Evolutionary conservation across 2,797 vertebrate species (phyloP).

Genomic region (Sebastes minor): DNA sequence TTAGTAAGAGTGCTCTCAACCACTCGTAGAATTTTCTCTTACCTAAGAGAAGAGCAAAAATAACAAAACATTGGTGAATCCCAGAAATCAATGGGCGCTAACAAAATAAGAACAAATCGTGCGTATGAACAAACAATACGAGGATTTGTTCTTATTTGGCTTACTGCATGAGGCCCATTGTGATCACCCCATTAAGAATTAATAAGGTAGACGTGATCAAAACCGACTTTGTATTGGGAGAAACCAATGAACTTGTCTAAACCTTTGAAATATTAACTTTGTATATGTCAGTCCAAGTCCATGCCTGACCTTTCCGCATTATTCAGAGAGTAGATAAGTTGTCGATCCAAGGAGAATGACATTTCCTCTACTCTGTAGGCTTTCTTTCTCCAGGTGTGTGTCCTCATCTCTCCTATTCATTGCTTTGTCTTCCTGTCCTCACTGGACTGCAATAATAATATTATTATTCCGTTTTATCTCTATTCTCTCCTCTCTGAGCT

Average conservation of each 20-base stretch:
- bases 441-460: constrained; percentile 16
- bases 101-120: too few relatives aligned
- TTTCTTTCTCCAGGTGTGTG: constrained; percentile 21
- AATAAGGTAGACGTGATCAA: neutral
- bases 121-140: too few relatives aligned
- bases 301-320: constrained; percentile 35
- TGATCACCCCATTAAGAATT: neutral
- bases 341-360: constrained; percentile 42
- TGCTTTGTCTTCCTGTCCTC: constrained; percentile 34
- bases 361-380: constrained; percentile 43
- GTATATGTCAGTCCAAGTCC: constrained; percentile 31
- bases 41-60: too few relatives aligned
- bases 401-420: constrained; percentile 30
- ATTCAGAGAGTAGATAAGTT: constrained; percentile 44
- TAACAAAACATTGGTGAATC: too few relatives aligned
- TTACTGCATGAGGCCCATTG: neutral
- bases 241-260: constrained; percentile 24
- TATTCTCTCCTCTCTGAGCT: constrained; percentile 6
- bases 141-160: too few relatives aligned
- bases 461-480: constrained; percentile 37
- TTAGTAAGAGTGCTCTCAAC: too few relatives aligned
- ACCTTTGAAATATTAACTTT: constrained; percentile 43
- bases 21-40: too few relatives aligned
- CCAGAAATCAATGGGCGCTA: too few relatives aligned
- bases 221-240: neutral